These are phyloP conservation scores for Octodonta nipae DNA, from an alignment of 2,888 invertebrate genomes.

Conservation along the genomic window DNA sequence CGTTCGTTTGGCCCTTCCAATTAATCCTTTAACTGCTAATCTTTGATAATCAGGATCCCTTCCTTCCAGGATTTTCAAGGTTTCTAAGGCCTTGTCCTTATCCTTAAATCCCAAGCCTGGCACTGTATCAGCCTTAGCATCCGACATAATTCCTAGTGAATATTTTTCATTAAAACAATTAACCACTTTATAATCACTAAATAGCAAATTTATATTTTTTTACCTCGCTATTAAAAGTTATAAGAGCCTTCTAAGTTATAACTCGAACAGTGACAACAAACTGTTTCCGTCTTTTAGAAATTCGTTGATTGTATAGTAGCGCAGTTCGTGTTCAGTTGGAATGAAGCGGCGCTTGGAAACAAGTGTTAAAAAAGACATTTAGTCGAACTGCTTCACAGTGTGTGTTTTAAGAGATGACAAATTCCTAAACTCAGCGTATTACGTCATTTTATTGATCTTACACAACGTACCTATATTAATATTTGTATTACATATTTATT, in stretches of 20 bases:
- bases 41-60: slow-evolving; percentile 67
- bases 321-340: not conserved
- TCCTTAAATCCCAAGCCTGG: slow-evolving; percentile 68
- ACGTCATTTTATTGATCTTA: too few species aligned
- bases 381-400: not conserved
- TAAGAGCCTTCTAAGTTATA: not conserved
- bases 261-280: not conserved
- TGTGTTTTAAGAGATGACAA: not conserved
- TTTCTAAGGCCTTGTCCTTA: slow-evolving; percentile 55
- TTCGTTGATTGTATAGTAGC: slow-evolving; percentile 1
- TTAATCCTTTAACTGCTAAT: slow-evolving; percentile 55
- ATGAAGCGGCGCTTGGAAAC: slow-evolving; percentile 1
- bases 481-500: too few species aligned
- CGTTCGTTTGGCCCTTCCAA: slow-evolving; percentile 58
- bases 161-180: too few species aligned
- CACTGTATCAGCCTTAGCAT: slow-evolving; percentile 44
- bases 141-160: slow-evolving; percentile 27
- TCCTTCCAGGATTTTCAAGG: slow-evolving; percentile 52
- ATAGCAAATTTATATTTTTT: too few species aligned
- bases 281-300: slow-evolving; percentile 1
- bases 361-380: not conserved
- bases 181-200: too few species aligned
- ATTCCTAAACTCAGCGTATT: slow-evolving; percentile 1
- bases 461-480: too few species aligned
- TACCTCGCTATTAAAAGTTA: too few species aligned